These are phyloP conservation scores for Rhopalosiphum padi DNA, from an alignment of 1,140 invertebrate species.

Conservation along the genomic window DNA sequence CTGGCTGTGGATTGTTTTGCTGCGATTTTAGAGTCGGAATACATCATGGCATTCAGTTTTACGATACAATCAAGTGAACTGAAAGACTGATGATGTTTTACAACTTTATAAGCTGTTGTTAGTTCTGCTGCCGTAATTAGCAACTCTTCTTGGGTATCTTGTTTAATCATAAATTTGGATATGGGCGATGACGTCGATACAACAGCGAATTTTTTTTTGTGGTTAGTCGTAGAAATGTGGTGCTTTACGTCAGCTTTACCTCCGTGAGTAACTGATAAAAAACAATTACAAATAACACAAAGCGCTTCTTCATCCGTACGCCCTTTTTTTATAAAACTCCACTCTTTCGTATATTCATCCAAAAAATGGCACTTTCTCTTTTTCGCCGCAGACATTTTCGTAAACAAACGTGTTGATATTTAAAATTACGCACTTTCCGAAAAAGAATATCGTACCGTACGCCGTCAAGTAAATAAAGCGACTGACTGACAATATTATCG, in stretches of 20 bases:
- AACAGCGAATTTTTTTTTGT: neutral
- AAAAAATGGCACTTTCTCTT: neutral
- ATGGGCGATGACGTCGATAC: too few species aligned
- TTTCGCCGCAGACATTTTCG: neutral
- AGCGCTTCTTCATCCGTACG: neutral
- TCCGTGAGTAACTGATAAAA: neutral
- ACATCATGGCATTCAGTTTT: too few species aligned
- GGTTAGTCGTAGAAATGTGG: neutral
- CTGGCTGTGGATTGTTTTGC: too few species aligned
- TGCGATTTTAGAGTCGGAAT: too few species aligned
- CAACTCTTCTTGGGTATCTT: too few species aligned
- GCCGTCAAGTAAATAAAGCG: neutral
- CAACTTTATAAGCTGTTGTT: too few species aligned
- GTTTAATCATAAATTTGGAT: too few species aligned
- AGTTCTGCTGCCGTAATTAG: too few species aligned
- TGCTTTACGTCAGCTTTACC: neutral
- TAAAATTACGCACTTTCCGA: neutral
- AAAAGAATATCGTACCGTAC: neutral
- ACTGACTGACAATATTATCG: neutral
- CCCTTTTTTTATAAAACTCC: conserved; percentile 5
- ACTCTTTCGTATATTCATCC: neutral
- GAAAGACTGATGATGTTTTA: too few species aligned
- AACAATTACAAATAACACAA: conserved; percentile 12
- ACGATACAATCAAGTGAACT: too few species aligned
- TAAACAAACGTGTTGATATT: neutral